Base-by-base conservation (phyloP, 1,140 invertebrate species). In the Hirudo medicinalis region DNA sequence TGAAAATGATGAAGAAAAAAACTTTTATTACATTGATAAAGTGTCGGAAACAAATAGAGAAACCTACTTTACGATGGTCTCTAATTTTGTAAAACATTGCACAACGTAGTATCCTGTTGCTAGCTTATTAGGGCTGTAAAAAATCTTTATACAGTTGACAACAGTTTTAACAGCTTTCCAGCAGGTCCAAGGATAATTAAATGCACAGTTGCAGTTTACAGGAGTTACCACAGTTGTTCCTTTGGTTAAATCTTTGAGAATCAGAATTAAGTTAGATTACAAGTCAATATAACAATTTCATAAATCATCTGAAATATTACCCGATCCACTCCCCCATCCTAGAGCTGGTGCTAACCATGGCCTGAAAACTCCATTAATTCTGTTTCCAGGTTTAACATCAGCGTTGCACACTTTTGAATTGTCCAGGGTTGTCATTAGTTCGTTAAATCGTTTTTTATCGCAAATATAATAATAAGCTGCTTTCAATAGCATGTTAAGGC, bases 401-500 rank as follows among this genome's bases (percentile, higher is more conserved):
- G 67, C 67, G n/a, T 32, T 8, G 20, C 40, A 68, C n/a, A 40
- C 60, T 32, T 40, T 25, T 9, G 71, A 43, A 32, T 71, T 63
- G 54, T 71, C 60, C 29, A 66, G 32, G 6, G 55, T n/a, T 25
- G 54, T 54, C 22, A 63, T 63, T 27, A 71, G 55, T n/a, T 71
- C 25, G n/a, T 71, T 66, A n/a, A 60, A 71, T 6, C 71, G 25
- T 29, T 57, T 54, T 40, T 54, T n/a, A 32, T 71, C 71, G 54
- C 71, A 71, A 25, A 71, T 19, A 22, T 71, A 71, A 29, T 43
- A 32, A 55, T 71, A 71, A 27, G 27, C 32, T 43, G 71, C 54
- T 11, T 71, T 43, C 54, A 71, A 25, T 32, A 54, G 20, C 71
- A 71, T 57, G 20, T 36, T 54, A 5, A 71, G 27, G 20, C 71